Evolutionary conservation across 1,140 invertebrate genomes (phyloP), one percentile per base, ranked within the genome.

Genomic region (Propsilocerus akamusi): DNA sequence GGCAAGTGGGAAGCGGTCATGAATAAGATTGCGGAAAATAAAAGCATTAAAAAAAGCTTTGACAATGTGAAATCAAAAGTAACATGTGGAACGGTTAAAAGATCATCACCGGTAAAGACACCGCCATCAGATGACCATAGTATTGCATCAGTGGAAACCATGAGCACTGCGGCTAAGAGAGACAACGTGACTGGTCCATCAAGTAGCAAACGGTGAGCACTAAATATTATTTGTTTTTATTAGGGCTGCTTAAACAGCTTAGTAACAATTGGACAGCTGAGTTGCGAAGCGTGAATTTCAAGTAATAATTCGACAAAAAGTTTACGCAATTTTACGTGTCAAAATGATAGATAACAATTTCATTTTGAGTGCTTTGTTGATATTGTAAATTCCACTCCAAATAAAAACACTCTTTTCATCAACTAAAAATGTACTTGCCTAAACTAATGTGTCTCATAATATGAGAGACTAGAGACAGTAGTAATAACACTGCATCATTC

Each of bases 21-120:
- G 75, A 83, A 79, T 64, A 86, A 86, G 65, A 83, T 83, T 48
- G 76, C 79, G 22, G 80, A 79, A 55, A 76, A 76, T 26, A 81
- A 83, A 58, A 77, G 82, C 55, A 74, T 78, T 52, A 77, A 78
- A 58, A 81, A 80, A 55, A 72, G 73, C 8, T 76, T 79, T 47
- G 86, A 83, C 62, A 83, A 89, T 60, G 78, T 89, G 23, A 87
- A 87, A 60, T 83, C 83, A 3, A 80, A 83, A 66, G 79, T 87
- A 24, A 71, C 72, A 51, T 70, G 68, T 53, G 61, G 57, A 17
- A 52, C 52, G 5, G n/a, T 26, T 6, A 25, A n/a, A 25, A 17
- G 41, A 2, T 23, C 14, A 3, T 14, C 37, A 30, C 23, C 49
- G 8, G 10, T 51, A 6, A 26, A 41, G 17, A 41, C 34, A 41